These are phyloP conservation scores for Catocala nupta DNA, from an alignment of 2,888 invertebrate species.

Conservation along the genomic window DNA sequence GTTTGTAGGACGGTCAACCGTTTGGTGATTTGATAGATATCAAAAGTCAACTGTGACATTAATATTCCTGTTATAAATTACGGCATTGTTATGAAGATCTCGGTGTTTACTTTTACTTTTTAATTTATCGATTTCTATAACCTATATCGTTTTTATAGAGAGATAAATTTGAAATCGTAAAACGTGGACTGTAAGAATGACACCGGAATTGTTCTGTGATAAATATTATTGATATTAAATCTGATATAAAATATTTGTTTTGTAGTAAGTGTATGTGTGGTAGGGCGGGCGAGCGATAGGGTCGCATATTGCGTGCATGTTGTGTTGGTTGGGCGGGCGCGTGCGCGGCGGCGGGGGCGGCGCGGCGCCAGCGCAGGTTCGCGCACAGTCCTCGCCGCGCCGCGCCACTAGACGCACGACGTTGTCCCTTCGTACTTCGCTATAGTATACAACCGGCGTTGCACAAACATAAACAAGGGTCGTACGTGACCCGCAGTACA, in stretches of 20 bases:
- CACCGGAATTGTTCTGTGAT: constrained; percentile 4
- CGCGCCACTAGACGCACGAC: constrained; percentile 64
- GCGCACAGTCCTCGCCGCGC: constrained; percentile 63
- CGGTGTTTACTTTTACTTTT: constrained; percentile 58
- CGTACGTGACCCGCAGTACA: constrained; percentile 61
- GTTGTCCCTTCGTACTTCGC: constrained; percentile 20
- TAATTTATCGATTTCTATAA: constrained; percentile 50
- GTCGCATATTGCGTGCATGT: constrained; percentile 7
- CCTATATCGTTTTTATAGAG: constrained; percentile 48
- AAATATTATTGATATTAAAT: constrained; percentile 16
- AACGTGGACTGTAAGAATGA: constrained; percentile 28
- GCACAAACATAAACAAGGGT: constrained; percentile 68
- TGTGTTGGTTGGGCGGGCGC: constrained; percentile 35
- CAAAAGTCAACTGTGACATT: constrained; percentile 51
- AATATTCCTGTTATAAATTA: constrained; percentile 59
- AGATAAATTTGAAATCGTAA: constrained; percentile 49
- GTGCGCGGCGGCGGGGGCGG: constrained; percentile 30
- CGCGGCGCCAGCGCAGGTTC: constrained; percentile 22
- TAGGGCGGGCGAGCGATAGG: constrained; percentile 37
- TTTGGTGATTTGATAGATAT: constrained; percentile 60
- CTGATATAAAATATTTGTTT: constrained; percentile 5
- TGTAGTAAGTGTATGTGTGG: background rate
- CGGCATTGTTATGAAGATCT: constrained; percentile 52
- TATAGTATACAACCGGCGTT: constrained; percentile 14
- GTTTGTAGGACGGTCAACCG: constrained; percentile 59